Evolutionary conservation across 1,140 invertebrate genomes (phyloP).

Genomic region (Diachasma alloeum): DNA sequence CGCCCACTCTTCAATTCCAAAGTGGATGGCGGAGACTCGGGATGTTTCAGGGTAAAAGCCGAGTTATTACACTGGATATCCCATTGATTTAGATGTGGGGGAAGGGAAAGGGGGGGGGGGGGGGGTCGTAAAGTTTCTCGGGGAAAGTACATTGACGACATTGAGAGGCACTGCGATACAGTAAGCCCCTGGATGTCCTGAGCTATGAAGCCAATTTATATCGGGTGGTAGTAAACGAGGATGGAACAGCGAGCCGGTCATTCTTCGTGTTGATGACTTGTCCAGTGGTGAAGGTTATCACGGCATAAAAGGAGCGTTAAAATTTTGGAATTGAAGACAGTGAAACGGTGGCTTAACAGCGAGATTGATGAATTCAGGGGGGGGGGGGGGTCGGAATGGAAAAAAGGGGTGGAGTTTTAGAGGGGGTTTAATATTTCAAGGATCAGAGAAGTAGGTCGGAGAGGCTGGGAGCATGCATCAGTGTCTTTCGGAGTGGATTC

Average conservation of each 20-base stretch:
- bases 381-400: not conserved
- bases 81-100: not conserved
- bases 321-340: not conserved
- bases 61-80: not conserved
- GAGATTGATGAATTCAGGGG: not conserved
- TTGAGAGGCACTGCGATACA: not conserved
- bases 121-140: not conserved
- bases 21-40: not conserved
- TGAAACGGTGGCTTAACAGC: not conserved
- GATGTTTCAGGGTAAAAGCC: not conserved
- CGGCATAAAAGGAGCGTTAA: not conserved
- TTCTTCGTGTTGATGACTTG: not conserved
- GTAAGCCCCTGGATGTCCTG: not conserved
- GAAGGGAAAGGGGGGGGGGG: not conserved
- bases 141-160: not conserved
- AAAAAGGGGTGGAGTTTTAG: not conserved
- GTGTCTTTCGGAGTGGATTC: not conserved
- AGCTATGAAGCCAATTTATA: constrained; percentile 1
- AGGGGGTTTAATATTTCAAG: not conserved
- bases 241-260: not conserved
- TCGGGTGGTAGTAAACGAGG: not conserved
- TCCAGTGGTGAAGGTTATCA: not conserved
- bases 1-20: not conserved
- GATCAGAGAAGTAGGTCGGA: not conserved
- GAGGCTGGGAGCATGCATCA: not conserved